Percentiles rank a stretch among this genome's conserved stretches.
Conservation (phyloP, 2,888 invertebrate species). For the Lepidocyrtoides sp. region DNA sequence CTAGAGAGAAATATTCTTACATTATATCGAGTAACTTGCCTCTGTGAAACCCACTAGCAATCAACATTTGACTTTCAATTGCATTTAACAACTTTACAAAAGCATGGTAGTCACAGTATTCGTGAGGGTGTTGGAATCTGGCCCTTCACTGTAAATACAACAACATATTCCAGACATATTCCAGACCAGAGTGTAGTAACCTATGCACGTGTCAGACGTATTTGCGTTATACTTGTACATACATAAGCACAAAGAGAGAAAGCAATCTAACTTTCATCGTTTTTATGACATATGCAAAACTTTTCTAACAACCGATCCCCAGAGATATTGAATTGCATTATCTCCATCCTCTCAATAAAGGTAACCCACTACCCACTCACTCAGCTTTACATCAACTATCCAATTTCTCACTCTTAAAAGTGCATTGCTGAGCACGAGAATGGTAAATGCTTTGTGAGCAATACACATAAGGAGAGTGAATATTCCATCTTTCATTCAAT, state of each 20-base stretch:
- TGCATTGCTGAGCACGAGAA: constrained; percentile 20
- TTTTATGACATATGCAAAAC: constrained; percentile 68
- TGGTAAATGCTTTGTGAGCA: constrained; percentile 41
- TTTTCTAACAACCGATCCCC: constrained; percentile 64
- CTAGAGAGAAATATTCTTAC: constrained; percentile 32
- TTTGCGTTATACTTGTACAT: not conserved
- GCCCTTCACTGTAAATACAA: not conserved
- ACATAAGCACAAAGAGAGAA: constrained; percentile 7
- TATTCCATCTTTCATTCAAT: no score
- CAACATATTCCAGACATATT: not conserved
- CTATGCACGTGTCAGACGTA: not conserved
- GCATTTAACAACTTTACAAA: constrained; percentile 16
- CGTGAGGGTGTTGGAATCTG: no score
- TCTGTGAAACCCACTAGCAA: not conserved
- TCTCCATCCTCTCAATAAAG: constrained; percentile 36
- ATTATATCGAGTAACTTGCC: constrained; percentile 29
- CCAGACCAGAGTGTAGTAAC: not conserved
- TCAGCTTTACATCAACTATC: constrained; percentile 49
- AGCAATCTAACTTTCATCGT: constrained; percentile 52
- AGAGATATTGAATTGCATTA: constrained; percentile 48
- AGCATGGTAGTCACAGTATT: not conserved
- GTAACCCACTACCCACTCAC: constrained; percentile 52
- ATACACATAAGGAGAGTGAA: constrained; percentile 30
- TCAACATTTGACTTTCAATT: constrained; percentile 44
- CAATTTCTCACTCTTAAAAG: constrained; percentile 39